Evolutionary conservation across 1,140 invertebrate genomes (phyloP), one percentile per base, ranked within the genome.

Genomic region (Grapholita molesta): DNA sequence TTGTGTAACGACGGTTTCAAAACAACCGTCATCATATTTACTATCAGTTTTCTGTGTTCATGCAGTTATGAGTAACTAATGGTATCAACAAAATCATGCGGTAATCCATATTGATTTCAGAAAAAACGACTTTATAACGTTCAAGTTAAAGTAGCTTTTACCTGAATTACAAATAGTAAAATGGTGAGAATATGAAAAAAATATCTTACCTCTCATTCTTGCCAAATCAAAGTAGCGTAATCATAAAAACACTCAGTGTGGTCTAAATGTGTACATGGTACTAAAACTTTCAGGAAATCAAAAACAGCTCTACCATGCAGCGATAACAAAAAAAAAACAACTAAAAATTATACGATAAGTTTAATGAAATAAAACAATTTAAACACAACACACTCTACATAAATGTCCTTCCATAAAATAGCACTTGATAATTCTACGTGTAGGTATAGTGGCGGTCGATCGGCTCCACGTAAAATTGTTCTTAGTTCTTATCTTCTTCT

Each of bases 281-380:
- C 83, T 82, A 75, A 80, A 79, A 73, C 72, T 72, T 57, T 28
- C 1, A 61, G n/a, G 42, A 48, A 28, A 30, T 30, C 24, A 61
- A 28, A 15, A 61, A 61, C 30, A 61, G 57, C 70, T 79, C 88
- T 86, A 92, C 88, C 83, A 92, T 91, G 88, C 91, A 90, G 86
- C 88, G 89, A 92, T 83, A 87, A 80, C 78, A 80, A 85, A 91
- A 85, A 73, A 92, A 86, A 86, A 85, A 85, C 86, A 83, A 78
- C 72, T 72, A 3, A 82, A 83, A 81, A 74, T 75, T 84, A 75
- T 78, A 82, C 77, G 88, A 84, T 87, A 85, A 79, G 42, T 48
- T 91, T 89, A 88, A 89, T 90, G 74, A 79, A 75, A 82, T 80
- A 85, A 75, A 80, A 89, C 80, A 85, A 71, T 82, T 80, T 71